Percentiles rank a stretch among this genome's conserved stretches.
Conservation (phyloP, 2,888 invertebrate species). For the Strigamia crassipes region DNA sequence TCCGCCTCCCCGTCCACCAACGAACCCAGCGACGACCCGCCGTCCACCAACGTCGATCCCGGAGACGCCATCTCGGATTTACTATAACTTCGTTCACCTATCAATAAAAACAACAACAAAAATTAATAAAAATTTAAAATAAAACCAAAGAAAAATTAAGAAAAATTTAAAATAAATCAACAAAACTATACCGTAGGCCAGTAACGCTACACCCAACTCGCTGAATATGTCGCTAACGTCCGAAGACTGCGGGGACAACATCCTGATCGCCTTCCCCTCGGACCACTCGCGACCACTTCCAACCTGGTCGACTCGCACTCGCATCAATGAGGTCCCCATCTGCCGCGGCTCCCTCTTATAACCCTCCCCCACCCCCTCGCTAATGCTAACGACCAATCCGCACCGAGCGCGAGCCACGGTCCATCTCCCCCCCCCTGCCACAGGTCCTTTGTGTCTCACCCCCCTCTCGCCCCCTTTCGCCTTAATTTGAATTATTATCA, state of each 20-base stretch:
- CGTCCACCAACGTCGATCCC: slow-evolving; percentile 45
- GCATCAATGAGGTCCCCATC: slow-evolving; percentile 45
- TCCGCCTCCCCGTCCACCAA: slow-evolving; percentile 44
- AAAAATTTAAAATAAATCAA: neutral
- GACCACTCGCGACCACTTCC: neutral
- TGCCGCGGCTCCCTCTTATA: slow-evolving; percentile 41
- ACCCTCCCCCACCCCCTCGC: slow-evolving; percentile 2
- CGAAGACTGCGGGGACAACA: slow-evolving; percentile 38
- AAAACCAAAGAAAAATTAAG: too few species aligned
- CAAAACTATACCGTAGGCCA: slow-evolving; percentile 10
- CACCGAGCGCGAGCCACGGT: neutral
- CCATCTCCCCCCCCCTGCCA: slow-evolving; percentile 5
- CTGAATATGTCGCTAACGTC: slow-evolving; percentile 45
- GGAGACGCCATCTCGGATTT: slow-evolving; percentile 44
- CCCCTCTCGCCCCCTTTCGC: neutral
- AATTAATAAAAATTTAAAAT: neutral
- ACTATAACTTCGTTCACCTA: slow-evolving; percentile 44
- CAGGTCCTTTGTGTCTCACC: slow-evolving; percentile 46
- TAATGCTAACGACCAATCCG: slow-evolving; percentile 45
- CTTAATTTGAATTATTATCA: slow-evolving; percentile 48
- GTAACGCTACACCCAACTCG: slow-evolving; percentile 22
- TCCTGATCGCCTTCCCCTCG: neutral
- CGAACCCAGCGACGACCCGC: slow-evolving; percentile 15
- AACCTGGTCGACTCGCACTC: slow-evolving; percentile 16
- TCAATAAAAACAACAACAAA: neutral